Evolutionary conservation across 2,113 vertebrate genomes (phyloP).

Genomic region (Mustelus asterias): DNA sequence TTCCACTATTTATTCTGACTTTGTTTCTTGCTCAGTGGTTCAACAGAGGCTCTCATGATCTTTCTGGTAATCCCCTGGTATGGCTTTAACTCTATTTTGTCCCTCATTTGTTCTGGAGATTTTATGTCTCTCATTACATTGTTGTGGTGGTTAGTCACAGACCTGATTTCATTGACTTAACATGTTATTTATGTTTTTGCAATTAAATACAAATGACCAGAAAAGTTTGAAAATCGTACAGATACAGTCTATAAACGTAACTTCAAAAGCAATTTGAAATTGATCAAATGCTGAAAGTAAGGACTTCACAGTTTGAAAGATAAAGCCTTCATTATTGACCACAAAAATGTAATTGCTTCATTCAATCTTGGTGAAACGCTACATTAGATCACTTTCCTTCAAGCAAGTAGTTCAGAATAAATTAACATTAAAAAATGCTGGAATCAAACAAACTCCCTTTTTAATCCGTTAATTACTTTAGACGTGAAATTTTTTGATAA

Average conservation of each 20-base stretch:
- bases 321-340: not conserved
- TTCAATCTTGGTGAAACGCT: not conserved
- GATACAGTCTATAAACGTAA: not conserved
- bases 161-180: not conserved
- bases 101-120: not conserved
- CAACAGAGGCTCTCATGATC: not conserved
- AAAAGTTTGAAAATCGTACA: not conserved
- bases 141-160: not conserved
- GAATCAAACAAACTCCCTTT: not conserved
- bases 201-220: not conserved
- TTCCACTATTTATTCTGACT: not conserved
- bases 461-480: not conserved
- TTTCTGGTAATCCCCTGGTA: not conserved
- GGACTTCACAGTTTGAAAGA: not conserved
- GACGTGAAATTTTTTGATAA: not conserved
- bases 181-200: not conserved
- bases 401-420: not conserved
- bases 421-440: not conserved
- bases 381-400: not conserved
- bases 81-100: not conserved
- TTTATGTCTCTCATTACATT: not conserved
- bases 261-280: not conserved
- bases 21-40: not conserved
- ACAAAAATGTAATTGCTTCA: not conserved
- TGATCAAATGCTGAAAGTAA: not conserved